Evolutionary conservation across 2,113 vertebrate species (phyloP).

Genomic region (Salvelinus namaycush): DNA sequence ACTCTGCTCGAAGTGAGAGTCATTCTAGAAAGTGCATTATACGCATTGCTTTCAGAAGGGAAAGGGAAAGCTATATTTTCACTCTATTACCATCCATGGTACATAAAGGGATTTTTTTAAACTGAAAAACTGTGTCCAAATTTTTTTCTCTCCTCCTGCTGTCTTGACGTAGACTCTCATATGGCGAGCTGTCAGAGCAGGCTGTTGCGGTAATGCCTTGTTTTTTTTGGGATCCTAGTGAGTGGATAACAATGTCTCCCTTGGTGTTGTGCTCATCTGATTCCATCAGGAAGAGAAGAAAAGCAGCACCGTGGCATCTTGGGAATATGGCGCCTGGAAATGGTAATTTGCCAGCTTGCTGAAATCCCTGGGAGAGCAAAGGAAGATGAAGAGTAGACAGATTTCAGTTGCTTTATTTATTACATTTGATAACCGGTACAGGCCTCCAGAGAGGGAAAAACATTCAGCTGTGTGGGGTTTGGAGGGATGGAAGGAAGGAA

Average conservation of each 20-base stretch:
- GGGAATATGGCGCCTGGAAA: conserved; percentile 71
- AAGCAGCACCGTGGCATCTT: conserved; percentile 57
- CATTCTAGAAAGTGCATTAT: conserved; percentile 21
- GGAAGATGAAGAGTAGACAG: conserved; percentile 75
- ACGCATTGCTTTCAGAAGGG: conserved; percentile 1
- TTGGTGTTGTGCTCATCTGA: conserved; percentile 62
- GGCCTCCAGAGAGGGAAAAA: conserved; percentile 62
- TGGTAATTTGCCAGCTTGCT: conserved; percentile 71
- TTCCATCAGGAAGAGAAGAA: conserved; percentile 71
- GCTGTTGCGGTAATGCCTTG: conserved; percentile 38
- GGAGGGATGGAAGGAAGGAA: too few species aligned
- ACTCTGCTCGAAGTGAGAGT: conserved; percentile 8
- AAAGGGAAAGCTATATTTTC: conserved; percentile 12
- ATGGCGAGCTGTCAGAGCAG: conserved; percentile 56
- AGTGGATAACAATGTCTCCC: conserved; percentile 69
- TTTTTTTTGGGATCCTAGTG: conserved; percentile 51
- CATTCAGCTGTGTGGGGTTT: conserved; percentile 60
- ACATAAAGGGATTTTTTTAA: conserved; percentile 14
- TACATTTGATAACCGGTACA: conserved; percentile 76
- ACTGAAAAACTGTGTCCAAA: conserved; percentile 39
- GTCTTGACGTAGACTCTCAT: conserved; percentile 43
- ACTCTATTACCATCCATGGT: conserved; percentile 20
- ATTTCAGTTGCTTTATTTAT: conserved; percentile 77
- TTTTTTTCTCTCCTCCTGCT: conserved; percentile 5
- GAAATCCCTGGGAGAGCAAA: conserved; percentile 62